Conservation (phyloP, 1,140 invertebrate species). For the Drosophila ohnishii region DNA sequence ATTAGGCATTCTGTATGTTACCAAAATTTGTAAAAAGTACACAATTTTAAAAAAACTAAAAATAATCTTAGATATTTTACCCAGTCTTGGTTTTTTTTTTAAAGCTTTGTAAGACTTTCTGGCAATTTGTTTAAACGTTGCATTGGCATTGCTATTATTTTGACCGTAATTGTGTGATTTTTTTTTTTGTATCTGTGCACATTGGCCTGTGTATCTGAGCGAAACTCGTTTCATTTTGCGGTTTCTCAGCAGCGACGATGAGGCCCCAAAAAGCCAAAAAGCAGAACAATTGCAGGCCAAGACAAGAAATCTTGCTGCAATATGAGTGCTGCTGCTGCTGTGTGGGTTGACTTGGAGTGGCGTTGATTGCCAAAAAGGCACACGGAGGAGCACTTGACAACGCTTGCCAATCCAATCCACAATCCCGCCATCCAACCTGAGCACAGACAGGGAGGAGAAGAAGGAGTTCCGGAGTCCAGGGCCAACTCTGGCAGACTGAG, state of each 20-base stretch:
- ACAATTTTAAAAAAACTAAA: background rate
- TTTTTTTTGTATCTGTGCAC: constrained; percentile 21
- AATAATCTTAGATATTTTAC: background rate
- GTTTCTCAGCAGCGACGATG: constrained; percentile 31
- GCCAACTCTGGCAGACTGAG: constrained; percentile 17
- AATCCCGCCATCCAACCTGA: constrained; percentile 8
- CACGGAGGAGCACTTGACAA: constrained; percentile 60
- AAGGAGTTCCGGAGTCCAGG: constrained; percentile 12
- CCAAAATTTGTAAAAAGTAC: background rate
- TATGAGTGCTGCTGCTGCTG: constrained; percentile 58
- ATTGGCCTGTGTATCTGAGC: constrained; percentile 27
- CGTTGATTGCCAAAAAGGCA: constrained; percentile 69
- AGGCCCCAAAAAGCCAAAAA: constrained; percentile 67
- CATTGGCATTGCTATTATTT: background rate
- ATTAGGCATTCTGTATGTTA: background rate
- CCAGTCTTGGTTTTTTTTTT: background rate
- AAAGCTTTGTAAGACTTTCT: background rate
- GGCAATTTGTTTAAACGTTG: constrained; percentile 1
- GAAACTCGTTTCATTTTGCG: constrained; percentile 65
- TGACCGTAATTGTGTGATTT: constrained; percentile 16
- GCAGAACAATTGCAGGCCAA: constrained; percentile 68
- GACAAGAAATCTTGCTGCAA: constrained; percentile 63
- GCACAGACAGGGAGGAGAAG: background rate
- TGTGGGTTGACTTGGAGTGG: constrained; percentile 55
- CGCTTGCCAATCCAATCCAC: constrained; percentile 26